Evolutionary conservation across 2,888 invertebrate genomes (phyloP).

Genomic region (Eledona agricola): DNA sequence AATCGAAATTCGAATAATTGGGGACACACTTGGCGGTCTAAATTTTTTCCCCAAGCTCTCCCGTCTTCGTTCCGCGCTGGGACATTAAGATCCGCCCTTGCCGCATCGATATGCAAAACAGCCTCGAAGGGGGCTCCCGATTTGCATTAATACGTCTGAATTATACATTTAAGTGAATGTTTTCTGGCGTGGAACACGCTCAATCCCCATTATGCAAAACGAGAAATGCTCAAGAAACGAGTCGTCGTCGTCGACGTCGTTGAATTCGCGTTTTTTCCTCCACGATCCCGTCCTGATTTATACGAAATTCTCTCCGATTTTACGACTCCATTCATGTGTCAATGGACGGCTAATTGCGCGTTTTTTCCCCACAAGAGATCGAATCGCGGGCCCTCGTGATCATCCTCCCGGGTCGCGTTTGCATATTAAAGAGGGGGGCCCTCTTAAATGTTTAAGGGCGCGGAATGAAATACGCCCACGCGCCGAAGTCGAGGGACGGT

Average conservation of each 20-base stretch:
- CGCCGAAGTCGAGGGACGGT: constrained; percentile 19
- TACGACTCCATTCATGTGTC: constrained; percentile 31
- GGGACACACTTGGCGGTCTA: too few species aligned
- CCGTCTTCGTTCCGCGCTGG: too few species aligned
- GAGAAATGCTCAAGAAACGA: constrained; percentile 30
- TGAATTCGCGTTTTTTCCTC: constrained; percentile 26
- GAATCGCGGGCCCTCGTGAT: constrained; percentile 11
- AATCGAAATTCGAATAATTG: too few species aligned
- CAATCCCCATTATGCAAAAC: constrained; percentile 34
- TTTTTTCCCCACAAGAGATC: constrained; percentile 15
- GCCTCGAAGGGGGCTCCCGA: constrained; percentile 32
- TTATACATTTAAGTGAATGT: constrained; percentile 41
- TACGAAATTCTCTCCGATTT: constrained; percentile 22
- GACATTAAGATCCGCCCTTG: constrained; percentile 25
- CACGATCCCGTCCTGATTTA: constrained; percentile 11
- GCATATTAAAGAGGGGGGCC: constrained; percentile 50
- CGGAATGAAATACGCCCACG: constrained; percentile 27
- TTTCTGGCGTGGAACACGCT: constrained; percentile 36
- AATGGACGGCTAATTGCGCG: constrained; percentile 29
- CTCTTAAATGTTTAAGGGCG: constrained; percentile 49
- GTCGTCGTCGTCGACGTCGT: too few species aligned
- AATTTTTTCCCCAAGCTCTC: too few species aligned
- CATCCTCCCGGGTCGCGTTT: constrained; percentile 41
- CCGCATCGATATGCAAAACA: constrained; percentile 43
- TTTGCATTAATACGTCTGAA: constrained; percentile 45